Evolutionary conservation across 1,140 invertebrate species (phyloP).

Genomic region (Lepidotrigona ventralis): DNA sequence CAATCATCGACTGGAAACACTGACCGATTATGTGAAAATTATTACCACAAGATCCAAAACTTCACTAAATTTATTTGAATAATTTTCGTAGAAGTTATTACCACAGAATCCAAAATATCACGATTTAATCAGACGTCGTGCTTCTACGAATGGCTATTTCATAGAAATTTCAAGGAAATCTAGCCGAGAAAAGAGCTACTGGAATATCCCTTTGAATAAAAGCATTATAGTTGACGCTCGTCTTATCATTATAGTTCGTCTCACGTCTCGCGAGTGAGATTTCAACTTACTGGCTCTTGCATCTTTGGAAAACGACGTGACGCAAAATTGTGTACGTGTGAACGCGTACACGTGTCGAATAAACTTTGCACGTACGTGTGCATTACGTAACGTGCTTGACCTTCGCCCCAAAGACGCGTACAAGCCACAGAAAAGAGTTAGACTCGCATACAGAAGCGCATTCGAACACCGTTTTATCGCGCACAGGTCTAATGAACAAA

Average conservation of each 20-base stretch:
- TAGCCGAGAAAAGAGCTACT: background rate
- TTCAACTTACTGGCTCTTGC: background rate
- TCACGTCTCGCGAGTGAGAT: background rate
- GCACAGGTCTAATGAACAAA: slow-evolving; percentile 1
- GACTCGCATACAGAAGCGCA: background rate
- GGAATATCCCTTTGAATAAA: background rate
- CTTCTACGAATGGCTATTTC: background rate
- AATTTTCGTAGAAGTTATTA: no score
- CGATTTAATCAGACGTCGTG: background rate
- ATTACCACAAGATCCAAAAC: no score
- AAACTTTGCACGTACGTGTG: background rate
- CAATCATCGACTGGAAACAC: no score
- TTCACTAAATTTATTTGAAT: no score
- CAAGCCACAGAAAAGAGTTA: no score
- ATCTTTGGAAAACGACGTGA: background rate
- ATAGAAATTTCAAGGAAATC: background rate
- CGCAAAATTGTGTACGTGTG: background rate
- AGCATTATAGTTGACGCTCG: background rate
- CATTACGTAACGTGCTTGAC: slow-evolving; percentile 17
- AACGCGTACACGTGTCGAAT: background rate
- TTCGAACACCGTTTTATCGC: background rate
- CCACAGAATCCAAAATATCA: background rate
- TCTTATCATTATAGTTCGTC: no score
- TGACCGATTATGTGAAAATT: background rate
- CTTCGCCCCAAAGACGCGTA: background rate